Base-by-base conservation (phyloP, 2,797 vertebrate species). In the Tokudaia tokunoshimensis region DNA sequence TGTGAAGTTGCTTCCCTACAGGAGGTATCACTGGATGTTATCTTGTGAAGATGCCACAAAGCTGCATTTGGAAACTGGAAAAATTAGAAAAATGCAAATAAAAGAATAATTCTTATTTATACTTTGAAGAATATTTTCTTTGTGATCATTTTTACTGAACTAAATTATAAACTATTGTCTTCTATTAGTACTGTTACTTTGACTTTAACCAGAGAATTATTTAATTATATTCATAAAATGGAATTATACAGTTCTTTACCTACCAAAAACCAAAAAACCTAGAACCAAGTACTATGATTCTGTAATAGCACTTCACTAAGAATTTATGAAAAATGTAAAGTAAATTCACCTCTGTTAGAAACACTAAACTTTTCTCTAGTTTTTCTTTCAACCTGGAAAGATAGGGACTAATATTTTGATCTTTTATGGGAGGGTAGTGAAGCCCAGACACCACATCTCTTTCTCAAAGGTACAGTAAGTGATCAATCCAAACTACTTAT, bases 191-290 rank as follows among this genome's bases (percentile, higher is more conserved):
- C 75, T 90, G 19, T 20, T 88, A 11, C n/a, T 83, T 70, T 80
- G 80, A 72, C 29, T 92, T 94, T 89, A 96, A 65, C 55, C 19
- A 85, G 72, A 41, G 34, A 94, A 31, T 92, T 94, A 75, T 31
- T 67, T 91, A 96, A 88, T 96, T 90, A 90, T 1, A 55, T 65
- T 41, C 3, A 29, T 70, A 78, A 93, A 95, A 70, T 81, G 92
- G 34, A 94, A 92, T 29, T 96, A 41, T 15, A 83, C 37, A 80
- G 3, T 2, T 90, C 6, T 92, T 0, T 31, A 41, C 34, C 14
- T 57, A 92, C 70, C 24, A 63, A 90, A 90, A 41, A 92, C 76
- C 29, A 8, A 76, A 76, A 87, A 89, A 82, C 8, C 52, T 11
- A 92, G 24, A 90, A 88, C 44, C 29, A 91, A 89, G 3, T 61